Evolutionary conservation across 2,888 invertebrate genomes (phyloP).

Genomic region (Nephrotoma flavescens): DNA sequence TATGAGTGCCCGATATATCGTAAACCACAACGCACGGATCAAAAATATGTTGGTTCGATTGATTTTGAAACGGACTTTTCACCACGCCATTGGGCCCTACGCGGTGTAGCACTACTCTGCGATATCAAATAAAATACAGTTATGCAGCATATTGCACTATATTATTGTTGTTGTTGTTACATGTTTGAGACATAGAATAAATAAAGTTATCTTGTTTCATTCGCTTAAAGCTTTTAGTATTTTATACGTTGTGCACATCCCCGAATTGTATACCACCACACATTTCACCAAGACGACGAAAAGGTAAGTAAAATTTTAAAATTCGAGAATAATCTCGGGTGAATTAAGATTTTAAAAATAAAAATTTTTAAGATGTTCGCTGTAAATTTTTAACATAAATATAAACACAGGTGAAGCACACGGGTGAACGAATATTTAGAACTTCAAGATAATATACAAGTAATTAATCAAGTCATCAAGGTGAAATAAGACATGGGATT

Average conservation of each 20-base stretch:
- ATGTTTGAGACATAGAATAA: neutral
- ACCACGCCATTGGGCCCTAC: constrained; percentile 86
- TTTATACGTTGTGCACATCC: neutral
- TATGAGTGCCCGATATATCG: constrained; percentile 96
- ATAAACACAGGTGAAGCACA: neutral
- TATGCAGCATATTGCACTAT: neutral
- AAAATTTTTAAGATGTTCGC: neutral
- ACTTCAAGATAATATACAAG: too few species aligned
- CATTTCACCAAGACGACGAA: too few species aligned
- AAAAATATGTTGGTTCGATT: constrained; percentile 88
- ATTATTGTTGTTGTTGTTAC: neutral
- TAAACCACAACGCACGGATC: constrained; percentile 87
- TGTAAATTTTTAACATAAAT: neutral
- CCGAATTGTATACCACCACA: neutral
- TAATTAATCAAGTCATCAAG: too few species aligned
- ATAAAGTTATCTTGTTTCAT: neutral
- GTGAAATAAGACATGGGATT: too few species aligned
- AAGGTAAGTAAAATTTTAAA: neutral
- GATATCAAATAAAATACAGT: constrained; percentile 70
- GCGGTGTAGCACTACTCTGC: constrained; percentile 91
- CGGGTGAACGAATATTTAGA: neutral
- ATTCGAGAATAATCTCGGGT: neutral
- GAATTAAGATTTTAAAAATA: neutral
- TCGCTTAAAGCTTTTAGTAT: neutral
- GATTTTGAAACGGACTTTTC: constrained; percentile 87